These are phyloP conservation scores for Falco rusticolus DNA, from an alignment of 2,797 vertebrate species.

Conservation along the genomic window DNA sequence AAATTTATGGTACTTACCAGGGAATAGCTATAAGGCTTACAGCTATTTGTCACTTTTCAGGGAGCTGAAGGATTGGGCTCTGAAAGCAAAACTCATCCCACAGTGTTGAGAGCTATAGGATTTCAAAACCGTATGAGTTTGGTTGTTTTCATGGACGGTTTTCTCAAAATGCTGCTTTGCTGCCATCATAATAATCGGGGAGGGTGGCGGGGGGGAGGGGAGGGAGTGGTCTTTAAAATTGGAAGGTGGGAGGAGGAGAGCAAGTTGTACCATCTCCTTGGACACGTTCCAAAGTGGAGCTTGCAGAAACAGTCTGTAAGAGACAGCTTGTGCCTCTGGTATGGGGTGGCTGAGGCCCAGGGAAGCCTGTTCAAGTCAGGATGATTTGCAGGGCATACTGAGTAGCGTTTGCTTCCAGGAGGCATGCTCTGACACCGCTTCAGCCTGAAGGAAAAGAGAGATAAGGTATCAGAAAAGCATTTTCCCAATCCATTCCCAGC, in stretches of 20 bases:
- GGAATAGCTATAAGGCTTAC: not conserved
- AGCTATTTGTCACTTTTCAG: not conserved
- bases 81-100: conserved; percentile 33
- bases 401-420: not conserved
- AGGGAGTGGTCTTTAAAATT: not conserved
- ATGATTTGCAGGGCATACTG: not conserved
- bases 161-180: conserved; percentile 14
- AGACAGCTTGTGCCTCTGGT: not conserved
- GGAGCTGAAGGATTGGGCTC: not conserved
- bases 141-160: not conserved
- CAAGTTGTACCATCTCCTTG: not conserved
- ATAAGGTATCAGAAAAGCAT: not conserved
- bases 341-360: not conserved
- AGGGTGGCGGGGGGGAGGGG: too few relatives aligned
- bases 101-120: conserved; percentile 31
- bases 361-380: not conserved
- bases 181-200: not conserved
- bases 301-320: not conserved
- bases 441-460: not conserved
- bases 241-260: not conserved
- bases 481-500: not conserved
- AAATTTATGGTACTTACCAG: not conserved
- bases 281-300: not conserved
- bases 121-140: not conserved
- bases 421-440: not conserved